phyloP scores from a whole-genome alignment of 2,797 vertebrate species.

The Epinephelus malabaricus region DNA sequence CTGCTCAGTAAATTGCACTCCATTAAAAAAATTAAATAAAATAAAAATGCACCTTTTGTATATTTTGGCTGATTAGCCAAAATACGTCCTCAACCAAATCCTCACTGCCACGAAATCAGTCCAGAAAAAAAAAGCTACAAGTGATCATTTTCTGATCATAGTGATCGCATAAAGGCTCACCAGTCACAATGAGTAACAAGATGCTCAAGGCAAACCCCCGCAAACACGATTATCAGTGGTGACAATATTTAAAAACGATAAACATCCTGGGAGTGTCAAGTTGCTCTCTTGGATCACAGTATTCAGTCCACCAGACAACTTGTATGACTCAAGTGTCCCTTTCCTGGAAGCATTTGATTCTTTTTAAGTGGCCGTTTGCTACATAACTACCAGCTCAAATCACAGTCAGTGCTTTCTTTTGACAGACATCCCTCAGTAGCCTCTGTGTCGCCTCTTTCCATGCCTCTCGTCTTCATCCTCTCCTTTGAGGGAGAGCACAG shows the following conservation, averaged over 20 bases:
- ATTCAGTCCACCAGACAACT: constrained; percentile 58
- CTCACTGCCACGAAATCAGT: constrained; percentile 7
- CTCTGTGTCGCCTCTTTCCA: constrained; percentile 11
- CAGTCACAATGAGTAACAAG: constrained; percentile 17
- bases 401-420: constrained; percentile 13
- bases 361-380: constrained; percentile 53
- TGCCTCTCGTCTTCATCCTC: constrained; percentile 23
- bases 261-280: constrained; percentile 42
- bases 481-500: constrained; percentile 29
- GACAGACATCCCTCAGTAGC: constrained; percentile 12
- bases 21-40: constrained; percentile 14
- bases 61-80: constrained; percentile 41
- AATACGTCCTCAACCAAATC: constrained; percentile 28
- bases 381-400: constrained; percentile 43
- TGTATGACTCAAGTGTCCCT: constrained; percentile 14
- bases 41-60: constrained; percentile 44
- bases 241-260: constrained; percentile 26
- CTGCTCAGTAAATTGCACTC: constrained; percentile 56
- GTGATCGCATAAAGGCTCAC: constrained; percentile 30
- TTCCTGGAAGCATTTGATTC: constrained; percentile 74
- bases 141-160: constrained; percentile 30
- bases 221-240: constrained; percentile 22
- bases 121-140: constrained; percentile 50
- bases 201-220: constrained; percentile 25
- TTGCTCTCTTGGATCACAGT: constrained; percentile 72